Conservation (phyloP, 2,113 vertebrate species). For the Eurypyga helias region DNA sequence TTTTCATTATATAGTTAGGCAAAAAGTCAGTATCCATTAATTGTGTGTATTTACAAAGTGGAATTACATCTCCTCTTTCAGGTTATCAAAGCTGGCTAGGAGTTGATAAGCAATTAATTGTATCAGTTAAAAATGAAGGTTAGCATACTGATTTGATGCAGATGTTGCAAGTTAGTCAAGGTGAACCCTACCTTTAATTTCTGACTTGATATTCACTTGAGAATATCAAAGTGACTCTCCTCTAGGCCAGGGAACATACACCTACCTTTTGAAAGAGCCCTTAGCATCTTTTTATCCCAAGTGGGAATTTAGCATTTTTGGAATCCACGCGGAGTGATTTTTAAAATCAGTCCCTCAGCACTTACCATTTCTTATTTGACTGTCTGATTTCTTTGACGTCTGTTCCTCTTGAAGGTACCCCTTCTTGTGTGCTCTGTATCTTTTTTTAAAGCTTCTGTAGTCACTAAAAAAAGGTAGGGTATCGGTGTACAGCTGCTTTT, state of each 20-base stretch:
- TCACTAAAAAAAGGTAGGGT: background rate
- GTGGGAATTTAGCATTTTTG: background rate
- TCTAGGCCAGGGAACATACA: background rate
- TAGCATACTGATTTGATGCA: background rate
- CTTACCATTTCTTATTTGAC: background rate
- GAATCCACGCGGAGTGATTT: background rate
- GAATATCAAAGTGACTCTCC: background rate
- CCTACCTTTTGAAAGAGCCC: background rate
- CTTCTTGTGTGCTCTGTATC: background rate
- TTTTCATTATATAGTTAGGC: background rate
- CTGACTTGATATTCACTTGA: background rate
- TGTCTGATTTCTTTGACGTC: background rate
- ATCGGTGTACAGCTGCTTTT: background rate
- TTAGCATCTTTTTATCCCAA: background rate
- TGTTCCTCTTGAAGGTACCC: background rate
- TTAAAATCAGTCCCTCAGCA: background rate
- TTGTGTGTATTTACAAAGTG: background rate
- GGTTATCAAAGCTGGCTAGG: background rate
- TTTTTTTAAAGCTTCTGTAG: background rate
- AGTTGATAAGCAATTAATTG: background rate
- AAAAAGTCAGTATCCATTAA: background rate
- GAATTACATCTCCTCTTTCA: background rate
- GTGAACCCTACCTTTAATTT: background rate
- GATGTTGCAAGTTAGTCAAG: background rate
- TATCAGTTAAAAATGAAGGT: constrained; percentile 2